phyloP scores from a whole-genome alignment of 2,888 invertebrate species.

The Hypsopygia costalis region DNA sequence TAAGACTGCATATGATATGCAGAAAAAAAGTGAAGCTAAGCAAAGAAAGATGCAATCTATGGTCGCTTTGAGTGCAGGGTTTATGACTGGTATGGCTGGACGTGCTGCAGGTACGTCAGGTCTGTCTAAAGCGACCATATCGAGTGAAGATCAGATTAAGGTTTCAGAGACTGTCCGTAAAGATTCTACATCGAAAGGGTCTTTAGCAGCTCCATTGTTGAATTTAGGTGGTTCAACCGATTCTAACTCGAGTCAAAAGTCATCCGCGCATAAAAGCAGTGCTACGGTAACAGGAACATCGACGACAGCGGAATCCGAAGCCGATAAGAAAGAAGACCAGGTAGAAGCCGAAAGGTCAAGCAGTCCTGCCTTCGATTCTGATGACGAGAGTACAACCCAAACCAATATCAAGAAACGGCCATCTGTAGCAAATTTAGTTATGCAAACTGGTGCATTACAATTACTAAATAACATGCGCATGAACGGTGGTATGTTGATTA shows the following conservation, averaged over 20 bases:
- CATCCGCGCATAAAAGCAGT: slow-evolving; percentile 80
- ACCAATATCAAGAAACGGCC: slow-evolving; percentile 81
- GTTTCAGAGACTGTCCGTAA: slow-evolving; percentile 59
- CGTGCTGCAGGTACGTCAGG: slow-evolving; percentile 93
- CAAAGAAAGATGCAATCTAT: slow-evolving; percentile 97
- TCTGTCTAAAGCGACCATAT: slow-evolving; percentile 87
- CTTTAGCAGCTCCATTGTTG: slow-evolving; percentile 60
- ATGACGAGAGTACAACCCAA: slow-evolving; percentile 90
- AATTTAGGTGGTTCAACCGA: slow-evolving; percentile 75
- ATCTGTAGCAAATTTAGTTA: slow-evolving; percentile 84
- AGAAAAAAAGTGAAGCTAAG: slow-evolving; percentile 97
- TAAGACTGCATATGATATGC: slow-evolving; percentile 98
- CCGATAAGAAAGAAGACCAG: slow-evolving; percentile 70
- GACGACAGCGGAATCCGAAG: slow-evolving; percentile 74
- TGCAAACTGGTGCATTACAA: slow-evolving; percentile 82
- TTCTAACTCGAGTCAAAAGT: slow-evolving; percentile 82
- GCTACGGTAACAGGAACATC: slow-evolving; percentile 80
- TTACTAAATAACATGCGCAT: slow-evolving; percentile 76
- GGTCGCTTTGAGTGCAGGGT: slow-evolving; percentile 94
- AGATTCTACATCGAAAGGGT: slow-evolving; percentile 59
- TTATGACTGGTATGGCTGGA: slow-evolving; percentile 95
- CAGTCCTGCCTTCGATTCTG: slow-evolving; percentile 96
- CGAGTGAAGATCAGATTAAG: slow-evolving; percentile 87
- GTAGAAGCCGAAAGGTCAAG: slow-evolving; percentile 90
- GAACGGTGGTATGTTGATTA: slow-evolving; percentile 76